Evolutionary conservation across 2,113 vertebrate genomes (phyloP), one percentile per base, ranked within the genome.

Genomic region (Labeo catla): DNA sequence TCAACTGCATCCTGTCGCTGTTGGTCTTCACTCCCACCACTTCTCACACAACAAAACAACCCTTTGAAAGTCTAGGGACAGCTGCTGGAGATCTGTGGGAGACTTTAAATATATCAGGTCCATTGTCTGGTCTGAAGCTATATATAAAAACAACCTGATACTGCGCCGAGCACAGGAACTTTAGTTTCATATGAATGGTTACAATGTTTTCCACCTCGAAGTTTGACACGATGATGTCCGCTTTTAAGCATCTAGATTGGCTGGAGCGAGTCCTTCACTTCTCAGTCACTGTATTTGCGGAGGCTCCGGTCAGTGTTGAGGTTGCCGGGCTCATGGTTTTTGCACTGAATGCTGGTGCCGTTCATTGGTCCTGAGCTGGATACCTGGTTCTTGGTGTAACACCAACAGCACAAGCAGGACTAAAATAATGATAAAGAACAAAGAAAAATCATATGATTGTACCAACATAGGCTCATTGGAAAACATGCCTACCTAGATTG

Each of bases 401-500:
- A 94, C 93, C 94, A 96, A 87, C 95, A 96, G 87, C 95, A 96
- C 89, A 96, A 89, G 85, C 95, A 96, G 0, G 94, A 94, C 95
- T 96, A 28, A 79, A 84, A 87, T 61, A 11, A 61, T 77, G n/a
- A 80, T 73, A 74, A 57, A 43, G 13, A n/a, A 61, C 65, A 82
- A 61, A 45, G 8, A 9, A 54, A 73, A 45, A 45, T 73, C 0
- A 73, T 45, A 45, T n/a, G 19, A 73, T 73, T 45, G 4, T 21
- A 6, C 8, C 70, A 73, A n/a, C 39, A 45, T 45, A 45, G 9
- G 59, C 59, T 61, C 21, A 23, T 23, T 61, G n/a, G n/a, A 57
- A 63, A 63, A 63, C 59, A 63, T 39, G 39, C 28, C 28, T 28
- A 28, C 28, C 28, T 28, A 28, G 28, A 39, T 39, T 39, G 39